Evolutionary conservation across 2,888 invertebrate genomes (phyloP), one percentile per base, ranked within the genome.

Genomic region (Tenthredo scrophulariae): DNA sequence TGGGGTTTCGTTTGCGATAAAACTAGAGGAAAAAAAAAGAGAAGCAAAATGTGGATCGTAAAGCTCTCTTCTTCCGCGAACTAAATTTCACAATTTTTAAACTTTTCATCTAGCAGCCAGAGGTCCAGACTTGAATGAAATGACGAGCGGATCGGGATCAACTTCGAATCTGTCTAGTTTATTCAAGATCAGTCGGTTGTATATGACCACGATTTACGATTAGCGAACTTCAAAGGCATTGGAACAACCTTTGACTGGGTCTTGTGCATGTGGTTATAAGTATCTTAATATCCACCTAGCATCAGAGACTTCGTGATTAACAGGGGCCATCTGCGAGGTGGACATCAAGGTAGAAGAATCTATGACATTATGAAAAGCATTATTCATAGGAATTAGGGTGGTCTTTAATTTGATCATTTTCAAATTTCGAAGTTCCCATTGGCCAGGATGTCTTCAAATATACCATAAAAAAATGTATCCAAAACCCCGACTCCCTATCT

Each of bases 181-280:
- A 70, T 67, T 67, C 67, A 67, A 67, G 67, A 33, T 33, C 33
- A 26, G 67, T 18, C 13, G 67, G 29, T 33, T 67, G 67, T 67
- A 33, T 67, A 33, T 33, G 67, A 26, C 4, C 33, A 67, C 15
- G 67, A 33, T 33, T 67, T 15, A 33, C 15, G 15, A 46, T 46
- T 46, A 46, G 18, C 67, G 13, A 67, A 26, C 67, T 67, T 67
- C 67, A 26, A 67, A 67, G 67, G 67, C 22, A 67, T 18, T 67
- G 15, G 67, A 26, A 67, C 67, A 33, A 67, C 29, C 29, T 67
- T 67, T 67, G 67, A 67, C 67, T 33, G 67, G 15, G 15, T 67
- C 33, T 33, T 33, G 58, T 7, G 33, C 9, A 26, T 26, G 26
- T 67, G 67, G 67, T 67, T 67, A 29, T 67, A 29, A 33, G 29